Evolutionary conservation across 2,888 invertebrate species (phyloP), one percentile per base, ranked within the genome.

Genomic region (Phyto melanocephala): DNA sequence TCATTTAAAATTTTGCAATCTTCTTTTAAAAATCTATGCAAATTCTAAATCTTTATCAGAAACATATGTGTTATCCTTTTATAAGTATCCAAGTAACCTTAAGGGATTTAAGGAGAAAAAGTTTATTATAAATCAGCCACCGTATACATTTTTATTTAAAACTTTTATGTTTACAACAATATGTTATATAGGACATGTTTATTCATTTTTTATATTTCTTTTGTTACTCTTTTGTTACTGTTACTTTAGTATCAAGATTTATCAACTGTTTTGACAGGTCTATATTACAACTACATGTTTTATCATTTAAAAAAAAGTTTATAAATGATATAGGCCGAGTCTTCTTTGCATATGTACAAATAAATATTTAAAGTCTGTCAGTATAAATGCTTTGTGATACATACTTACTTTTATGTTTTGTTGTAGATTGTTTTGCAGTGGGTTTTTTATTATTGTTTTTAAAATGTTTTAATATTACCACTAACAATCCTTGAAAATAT

Each of bases 211-310:
- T 70, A 50, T 45, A 20, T n/a, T 47, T 11, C 15, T 11, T 24
- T 13, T 17, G 15, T 3, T 42, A n/a, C 28, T 17, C 33, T 70
- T 42, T 22, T 58, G 20, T 65, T 60, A 15, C 47, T 17, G n/a
- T 54, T 50, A 5, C 3, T n/a, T 8, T 60, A 50, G 13, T 40
- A 42, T 20, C 42, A 70, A 74, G 63, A 78, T 65, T 71, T 78
- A 75, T 75, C 70, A 75, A 65, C 35, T 47, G 20, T 45, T 71
- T 45, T 78, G 81, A 20, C 78, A 65, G 78, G 42, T 65, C 63
- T 42, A 42, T 75, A 47, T 45, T 62, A 42, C n/a, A 22, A n/a
- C 4, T 24, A 24, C n/a, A 42, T 3, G 3, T 5, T 28, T 28
- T 28, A 28, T 28, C 28, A 62, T 75, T 35, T 11, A 33, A 15